phyloP scores from a whole-genome alignment of 2,113 vertebrate species.

The Ivindomyrus marchei region DNA sequence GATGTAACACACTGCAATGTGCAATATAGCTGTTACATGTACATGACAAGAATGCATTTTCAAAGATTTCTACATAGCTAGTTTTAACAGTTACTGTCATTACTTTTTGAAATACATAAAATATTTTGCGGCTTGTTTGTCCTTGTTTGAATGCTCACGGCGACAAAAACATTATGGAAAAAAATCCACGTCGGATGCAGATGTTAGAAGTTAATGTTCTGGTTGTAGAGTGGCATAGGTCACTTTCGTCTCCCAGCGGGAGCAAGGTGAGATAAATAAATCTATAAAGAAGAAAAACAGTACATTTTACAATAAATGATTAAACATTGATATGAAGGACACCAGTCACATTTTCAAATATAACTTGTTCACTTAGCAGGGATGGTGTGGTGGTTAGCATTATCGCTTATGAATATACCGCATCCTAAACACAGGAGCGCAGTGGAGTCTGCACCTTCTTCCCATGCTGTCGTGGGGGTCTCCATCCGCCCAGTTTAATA shows the following conservation, averaged over 20 bases:
- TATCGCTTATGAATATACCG: background rate
- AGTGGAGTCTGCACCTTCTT: no score
- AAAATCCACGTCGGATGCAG: background rate
- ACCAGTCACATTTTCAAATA: background rate
- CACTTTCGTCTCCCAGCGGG: background rate
- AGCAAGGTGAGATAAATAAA: background rate
- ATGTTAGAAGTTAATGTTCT: background rate
- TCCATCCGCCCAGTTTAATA: background rate
- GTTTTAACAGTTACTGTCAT: background rate
- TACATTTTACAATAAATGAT: background rate
- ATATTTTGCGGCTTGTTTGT: background rate
- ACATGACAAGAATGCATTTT: background rate
- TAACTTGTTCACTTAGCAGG: background rate
- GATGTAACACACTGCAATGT: background rate
- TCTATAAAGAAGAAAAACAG: background rate
- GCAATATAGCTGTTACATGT: background rate
- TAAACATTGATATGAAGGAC: background rate
- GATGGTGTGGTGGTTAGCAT: background rate
- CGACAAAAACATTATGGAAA: background rate
- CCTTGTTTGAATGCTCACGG: background rate
- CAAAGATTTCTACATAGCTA: background rate
- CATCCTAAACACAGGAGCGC: background rate
- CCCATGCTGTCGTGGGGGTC: no score
- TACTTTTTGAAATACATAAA: background rate
- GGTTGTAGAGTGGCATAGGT: background rate